Base-by-base conservation (phyloP, 37 sponge, comb jelly and placozoan species). In the Hormiphora californensis region DNA sequence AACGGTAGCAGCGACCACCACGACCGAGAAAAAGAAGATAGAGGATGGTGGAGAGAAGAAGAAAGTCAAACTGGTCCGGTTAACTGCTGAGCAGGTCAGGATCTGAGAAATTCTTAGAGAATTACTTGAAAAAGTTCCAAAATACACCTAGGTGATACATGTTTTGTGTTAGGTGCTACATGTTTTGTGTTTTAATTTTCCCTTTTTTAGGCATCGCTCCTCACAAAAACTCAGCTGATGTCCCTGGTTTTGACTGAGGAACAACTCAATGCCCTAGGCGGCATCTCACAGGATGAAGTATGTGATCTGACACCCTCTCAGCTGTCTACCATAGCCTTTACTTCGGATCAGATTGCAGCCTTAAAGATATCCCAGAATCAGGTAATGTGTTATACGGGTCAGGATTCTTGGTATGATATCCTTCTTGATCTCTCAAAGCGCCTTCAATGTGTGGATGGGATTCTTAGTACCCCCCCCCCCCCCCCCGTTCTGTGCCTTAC, bases 61-160 rank as follows among this genome's bases (percentile, higher is more conserved):
- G 4, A 57, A 57, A 15, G 61, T 30, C 27, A 57, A 57, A 30
- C 27, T 57, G 5, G 27, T 57, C 22, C n/a, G 61, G 22, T 30
- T 57, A 4, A 57, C 61, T 57, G 61, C 61, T 4, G 61, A 57
- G 61, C 61, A 57, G 61, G 61, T 57, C n/a, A 49, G 9, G 53
- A 17, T 17, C 9, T 49, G n/a, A n/a, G n/a, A n/a, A n/a, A n/a
- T n/a, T n/a, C n/a, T n/a, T n/a, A n/a, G n/a, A n/a, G n/a, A n/a
- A n/a, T n/a, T n/a, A n/a, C n/a, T n/a, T n/a, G n/a, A n/a, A n/a
- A n/a, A n/a, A n/a, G n/a, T n/a, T n/a, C n/a, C n/a, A n/a, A n/a
- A n/a, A n/a, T n/a, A n/a, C n/a, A n/a, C n/a, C n/a, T n/a, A n/a
- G n/a, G n/a, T n/a, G n/a, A n/a, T n/a, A n/a, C n/a, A n/a, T n/a